Evolutionary conservation across 1,140 invertebrate genomes (phyloP), one percentile per base, ranked within the genome.

Genomic region (Mylabris phalerata): DNA sequence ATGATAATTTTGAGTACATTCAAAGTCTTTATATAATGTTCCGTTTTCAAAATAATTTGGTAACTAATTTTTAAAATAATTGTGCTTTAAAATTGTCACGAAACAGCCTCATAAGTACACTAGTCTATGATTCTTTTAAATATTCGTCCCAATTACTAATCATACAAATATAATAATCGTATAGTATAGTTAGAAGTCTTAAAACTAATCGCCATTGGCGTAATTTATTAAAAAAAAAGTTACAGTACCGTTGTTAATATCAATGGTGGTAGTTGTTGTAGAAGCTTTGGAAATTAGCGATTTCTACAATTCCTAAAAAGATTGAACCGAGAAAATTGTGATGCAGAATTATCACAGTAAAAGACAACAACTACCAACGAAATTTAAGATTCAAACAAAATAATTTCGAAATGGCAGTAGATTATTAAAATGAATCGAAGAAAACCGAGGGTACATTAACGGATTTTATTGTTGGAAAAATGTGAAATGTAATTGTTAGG

Each of bases 401-500:
- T 19, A 32, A 32, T 32, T 32, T 32, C 32, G 4, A 32, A 32
- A 32, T 47, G 45, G 45, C 45, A 47, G 45, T 47, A 9, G n/a
- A 9, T 47, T 24, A 9, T 5, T 24, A 45, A 24, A 45, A 45
- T 13, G 3, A 46, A 25, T 19, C 19, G 19, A 19, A 19, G 19
- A 19, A 19, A 19, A 19, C 19, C 19, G 19, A 13, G 19, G 19
- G 19, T 19, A 19, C 44, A 46, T 9, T 9, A 46, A 40, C 39
- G 39, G 39, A 7, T 40, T 41, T 67, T 67, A 69, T 64, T 69
- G 62, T 60, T 67, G 67, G 62, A 66, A 69, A 62, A 69, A 71
- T 4, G 66, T 69, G 52, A 71, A 71, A 24, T 71, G 66, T 65
- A 71, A 67, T 69, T 71, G 69, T 92, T 93, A 93, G 78, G 91